These are phyloP conservation scores for Pluvialis apricaria DNA, from an alignment of 2,113 vertebrate genomes.

Conservation along the genomic window DNA sequence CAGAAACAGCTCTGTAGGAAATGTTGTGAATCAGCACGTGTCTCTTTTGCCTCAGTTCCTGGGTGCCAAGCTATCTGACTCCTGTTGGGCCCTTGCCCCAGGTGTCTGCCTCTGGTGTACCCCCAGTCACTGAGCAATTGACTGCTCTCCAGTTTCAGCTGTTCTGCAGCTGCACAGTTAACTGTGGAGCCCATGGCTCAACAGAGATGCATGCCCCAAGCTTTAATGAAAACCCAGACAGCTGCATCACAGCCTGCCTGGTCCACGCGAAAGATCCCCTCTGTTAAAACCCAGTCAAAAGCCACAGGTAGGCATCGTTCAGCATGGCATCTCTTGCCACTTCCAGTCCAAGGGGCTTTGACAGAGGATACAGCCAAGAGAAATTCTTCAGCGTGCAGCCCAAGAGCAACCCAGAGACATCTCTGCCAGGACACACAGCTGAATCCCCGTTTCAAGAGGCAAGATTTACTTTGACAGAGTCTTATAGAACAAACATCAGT, in stretches of 20 bases:
- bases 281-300: neutral
- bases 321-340: neutral
- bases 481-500: neutral
- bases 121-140: neutral
- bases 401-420: neutral
- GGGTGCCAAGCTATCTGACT: neutral
- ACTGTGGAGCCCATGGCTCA: neutral
- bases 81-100: neutral
- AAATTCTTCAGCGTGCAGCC: neutral
- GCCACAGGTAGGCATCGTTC: neutral
- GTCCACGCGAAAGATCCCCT: neutral
- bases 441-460: neutral
- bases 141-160: neutral
- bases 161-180: neutral
- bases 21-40: rapidly evolving
- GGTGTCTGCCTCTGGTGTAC: neutral
- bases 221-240: neutral
- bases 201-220: neutral
- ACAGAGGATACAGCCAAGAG: neutral
- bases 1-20: neutral
- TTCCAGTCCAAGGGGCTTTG: neutral
- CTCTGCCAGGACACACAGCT: neutral
- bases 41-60: neutral
- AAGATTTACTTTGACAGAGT: neutral
- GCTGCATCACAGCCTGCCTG: neutral